phyloP scores from a whole-genome alignment of 92 coral and sea anemone genomes.

The Actinostola sp. region DNA sequence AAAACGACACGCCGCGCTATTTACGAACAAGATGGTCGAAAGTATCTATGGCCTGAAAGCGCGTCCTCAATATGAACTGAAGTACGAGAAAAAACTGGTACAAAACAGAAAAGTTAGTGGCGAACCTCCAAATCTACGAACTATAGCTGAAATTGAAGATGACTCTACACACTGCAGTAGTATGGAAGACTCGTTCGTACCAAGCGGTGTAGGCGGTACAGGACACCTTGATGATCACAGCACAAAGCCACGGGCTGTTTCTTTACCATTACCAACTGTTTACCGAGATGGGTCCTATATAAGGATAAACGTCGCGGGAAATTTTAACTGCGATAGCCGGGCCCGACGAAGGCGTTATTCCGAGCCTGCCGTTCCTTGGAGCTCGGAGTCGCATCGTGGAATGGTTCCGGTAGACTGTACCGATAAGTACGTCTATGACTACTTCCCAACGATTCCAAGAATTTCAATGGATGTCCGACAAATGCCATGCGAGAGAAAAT shows the following conservation, averaged over 20 bases:
- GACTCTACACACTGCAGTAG: not conserved
- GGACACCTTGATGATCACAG: not conserved
- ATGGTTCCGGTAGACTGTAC: too few species aligned
- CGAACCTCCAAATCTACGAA: conserved; percentile 21
- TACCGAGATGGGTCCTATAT: conserved; percentile 84
- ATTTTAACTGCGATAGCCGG: not conserved
- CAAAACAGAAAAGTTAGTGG: conserved; percentile 22
- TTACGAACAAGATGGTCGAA: conserved; percentile 13
- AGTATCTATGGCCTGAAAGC: conserved; percentile 21
- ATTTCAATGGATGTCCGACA: not conserved
- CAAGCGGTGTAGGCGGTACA: not conserved
- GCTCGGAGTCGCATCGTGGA: not conserved
- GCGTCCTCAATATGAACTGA: conserved; percentile 18
- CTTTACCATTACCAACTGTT: conserved; percentile 76
- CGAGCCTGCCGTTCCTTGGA: conserved; percentile 45
- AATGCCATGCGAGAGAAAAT: not conserved
- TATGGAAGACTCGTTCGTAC: not conserved
- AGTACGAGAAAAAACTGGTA: not conserved
- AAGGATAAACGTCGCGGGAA: conserved; percentile 44
- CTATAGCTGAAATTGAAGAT: conserved; percentile 31
- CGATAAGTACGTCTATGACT: too few species aligned
- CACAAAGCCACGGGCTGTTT: conserved; percentile 57
- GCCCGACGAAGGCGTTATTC: conserved; percentile 28
- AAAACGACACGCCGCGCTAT: not conserved
- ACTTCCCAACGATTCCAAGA: not conserved